Percentiles rank a stretch among this genome's conserved stretches.
Evolutionary conservation across 2,888 invertebrate genomes (phyloP).

Genomic region (Catocala nupta): DNA sequence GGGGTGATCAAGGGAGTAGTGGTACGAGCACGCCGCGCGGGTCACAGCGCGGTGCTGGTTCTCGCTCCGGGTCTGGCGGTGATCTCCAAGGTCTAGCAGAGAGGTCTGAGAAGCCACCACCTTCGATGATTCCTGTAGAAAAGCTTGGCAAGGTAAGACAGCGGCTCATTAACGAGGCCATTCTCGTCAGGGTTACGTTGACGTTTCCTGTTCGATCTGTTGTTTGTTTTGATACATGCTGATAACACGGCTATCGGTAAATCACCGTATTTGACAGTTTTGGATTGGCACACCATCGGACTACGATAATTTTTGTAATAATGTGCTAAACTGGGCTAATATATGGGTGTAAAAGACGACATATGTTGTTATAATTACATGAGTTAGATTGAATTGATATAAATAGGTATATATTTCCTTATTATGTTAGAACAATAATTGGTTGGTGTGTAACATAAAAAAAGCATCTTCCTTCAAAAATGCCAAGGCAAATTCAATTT

Average conservation of each 20-base stretch:
- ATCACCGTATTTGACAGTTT: slow-evolving; percentile 47
- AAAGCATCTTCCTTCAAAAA: too few relatives aligned
- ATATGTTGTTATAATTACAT: background rate
- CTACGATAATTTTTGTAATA: background rate
- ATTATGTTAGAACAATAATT: too few relatives aligned
- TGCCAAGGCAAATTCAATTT: too few relatives aligned
- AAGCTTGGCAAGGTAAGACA: slow-evolving; percentile 90
- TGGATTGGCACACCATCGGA: slow-evolving; percentile 26
- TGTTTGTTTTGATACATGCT: slow-evolving; percentile 53
- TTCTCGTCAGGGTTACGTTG: slow-evolving; percentile 54
- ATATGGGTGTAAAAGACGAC: background rate
- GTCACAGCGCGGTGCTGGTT: slow-evolving; percentile 80
- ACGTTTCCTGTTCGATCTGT: slow-evolving; percentile 50
- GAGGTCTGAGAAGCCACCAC: slow-evolving; percentile 77
- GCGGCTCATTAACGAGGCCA: slow-evolving; percentile 40
- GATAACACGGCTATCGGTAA: slow-evolving; percentile 46
- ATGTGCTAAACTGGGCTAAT: background rate
- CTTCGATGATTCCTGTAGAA: slow-evolving; percentile 91
- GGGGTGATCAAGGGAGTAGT: slow-evolving; percentile 69
- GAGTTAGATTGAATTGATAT: background rate
- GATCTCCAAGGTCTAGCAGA: slow-evolving; percentile 89
- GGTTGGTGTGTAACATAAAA: too few relatives aligned
- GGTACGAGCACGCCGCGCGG: slow-evolving; percentile 77
- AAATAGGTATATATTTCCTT: too few relatives aligned
- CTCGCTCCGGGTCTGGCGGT: slow-evolving; percentile 89